phyloP scores from a whole-genome alignment of 1,140 invertebrate species.

The Onthophagus taurus region DNA sequence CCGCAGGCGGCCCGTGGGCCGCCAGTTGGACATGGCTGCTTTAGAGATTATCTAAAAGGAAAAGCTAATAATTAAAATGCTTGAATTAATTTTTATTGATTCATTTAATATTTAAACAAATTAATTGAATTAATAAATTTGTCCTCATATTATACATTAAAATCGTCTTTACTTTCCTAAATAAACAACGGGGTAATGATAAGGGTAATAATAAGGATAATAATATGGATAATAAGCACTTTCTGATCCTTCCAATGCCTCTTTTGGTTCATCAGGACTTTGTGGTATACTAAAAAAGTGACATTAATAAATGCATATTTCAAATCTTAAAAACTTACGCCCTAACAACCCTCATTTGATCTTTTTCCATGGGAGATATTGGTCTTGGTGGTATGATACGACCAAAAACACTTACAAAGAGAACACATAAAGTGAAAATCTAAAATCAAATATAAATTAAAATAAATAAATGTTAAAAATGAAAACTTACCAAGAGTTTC shows the following conservation, averaged over 20 bases:
- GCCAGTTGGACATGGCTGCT: too few relatives aligned
- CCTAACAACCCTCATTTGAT: neutral
- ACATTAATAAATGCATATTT: neutral
- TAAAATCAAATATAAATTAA: neutral
- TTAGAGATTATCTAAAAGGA: too few relatives aligned
- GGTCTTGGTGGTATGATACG: neutral
- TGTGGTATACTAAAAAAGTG: neutral
- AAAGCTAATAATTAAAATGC: too few relatives aligned
- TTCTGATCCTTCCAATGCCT: slow-evolving; percentile 12
- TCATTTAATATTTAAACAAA: neutral
- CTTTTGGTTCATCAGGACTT: slow-evolving; percentile 4
- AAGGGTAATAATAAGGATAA: slow-evolving; percentile 12
- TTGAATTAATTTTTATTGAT: too few relatives aligned
- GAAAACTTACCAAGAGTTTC: neutral
- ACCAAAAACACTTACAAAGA: neutral
- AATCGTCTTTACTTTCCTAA: slow-evolving; percentile 11
- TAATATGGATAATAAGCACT: slow-evolving; percentile 14
- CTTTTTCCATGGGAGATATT: neutral
- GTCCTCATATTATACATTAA: neutral
- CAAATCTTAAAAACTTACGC: slow-evolving; percentile 4
- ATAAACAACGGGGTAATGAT: slow-evolving; percentile 12
- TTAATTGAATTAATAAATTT: neutral
- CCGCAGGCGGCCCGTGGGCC: too few relatives aligned
- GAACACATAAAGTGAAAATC: neutral
- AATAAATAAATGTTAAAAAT: neutral